Evolutionary conservation across 2,113 vertebrate genomes (phyloP).

Genomic region (Brevimyrus niger): DNA sequence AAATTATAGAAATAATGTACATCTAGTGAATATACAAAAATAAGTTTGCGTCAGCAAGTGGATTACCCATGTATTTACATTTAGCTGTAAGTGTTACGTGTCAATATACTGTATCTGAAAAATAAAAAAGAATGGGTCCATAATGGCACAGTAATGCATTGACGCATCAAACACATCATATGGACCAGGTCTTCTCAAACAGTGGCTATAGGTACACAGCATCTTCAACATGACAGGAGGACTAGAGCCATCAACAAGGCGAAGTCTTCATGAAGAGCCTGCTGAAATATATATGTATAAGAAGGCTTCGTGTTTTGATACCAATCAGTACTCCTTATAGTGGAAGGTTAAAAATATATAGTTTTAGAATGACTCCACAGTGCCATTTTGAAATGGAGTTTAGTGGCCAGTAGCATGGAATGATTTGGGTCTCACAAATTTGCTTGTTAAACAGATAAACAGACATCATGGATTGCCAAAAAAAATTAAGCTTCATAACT

Average conservation of each 20-base stretch:
- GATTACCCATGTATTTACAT: slow-evolving; percentile 51
- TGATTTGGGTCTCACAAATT: not conserved
- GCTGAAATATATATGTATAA: not conserved
- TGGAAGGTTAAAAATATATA: not conserved
- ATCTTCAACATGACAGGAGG: not conserved
- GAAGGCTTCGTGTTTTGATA: not conserved
- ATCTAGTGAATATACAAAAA: slow-evolving; percentile 66
- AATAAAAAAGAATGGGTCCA: not conserved
- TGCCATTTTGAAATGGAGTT: not conserved
- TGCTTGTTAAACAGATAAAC: not conserved
- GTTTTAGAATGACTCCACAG: not conserved
- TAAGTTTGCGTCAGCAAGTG: slow-evolving; percentile 62
- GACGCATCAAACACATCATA: not conserved
- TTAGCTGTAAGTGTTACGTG: slow-evolving; percentile 27
- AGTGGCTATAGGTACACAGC: not conserved
- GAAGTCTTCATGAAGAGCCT: not conserved
- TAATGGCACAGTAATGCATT: not conserved
- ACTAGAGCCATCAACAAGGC: not conserved
- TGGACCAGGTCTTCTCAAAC: not conserved
- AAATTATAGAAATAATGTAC: slow-evolving; percentile 63
- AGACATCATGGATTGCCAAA: not conserved
- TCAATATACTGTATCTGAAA: slow-evolving; percentile 42
- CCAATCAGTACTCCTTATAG: not conserved
- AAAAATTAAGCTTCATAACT: not conserved
- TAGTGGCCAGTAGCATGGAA: not conserved